Conservation (phyloP, 2,797 vertebrate genomes). For the Enteromius viviparus region DNA sequence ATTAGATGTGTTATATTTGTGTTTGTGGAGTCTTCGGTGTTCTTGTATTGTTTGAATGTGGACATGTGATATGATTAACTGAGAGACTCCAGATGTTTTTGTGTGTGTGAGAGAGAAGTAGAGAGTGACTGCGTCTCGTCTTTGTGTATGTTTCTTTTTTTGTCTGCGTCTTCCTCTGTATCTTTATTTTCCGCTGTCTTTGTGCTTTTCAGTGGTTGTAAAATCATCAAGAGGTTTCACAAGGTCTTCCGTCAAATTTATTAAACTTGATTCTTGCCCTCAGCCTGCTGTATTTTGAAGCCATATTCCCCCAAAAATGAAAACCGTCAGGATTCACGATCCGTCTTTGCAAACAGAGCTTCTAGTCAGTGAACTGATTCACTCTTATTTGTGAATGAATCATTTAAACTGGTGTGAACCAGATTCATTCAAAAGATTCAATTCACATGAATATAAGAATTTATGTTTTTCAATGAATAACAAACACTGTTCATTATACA, state of each 20-base stretch:
- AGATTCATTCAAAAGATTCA: neutral
- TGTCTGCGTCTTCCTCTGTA: slow-evolving; percentile 36
- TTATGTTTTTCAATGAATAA: neutral
- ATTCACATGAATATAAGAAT: neutral
- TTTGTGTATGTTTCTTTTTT: slow-evolving; percentile 30
- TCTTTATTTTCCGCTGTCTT: slow-evolving; percentile 27
- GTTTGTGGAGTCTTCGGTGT: slow-evolving; percentile 24
- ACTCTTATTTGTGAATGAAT: neutral
- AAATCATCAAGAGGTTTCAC: slow-evolving; percentile 62
- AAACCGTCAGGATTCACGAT: neutral
- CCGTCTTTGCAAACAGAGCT: no score
- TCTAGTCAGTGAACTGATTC: neutral
- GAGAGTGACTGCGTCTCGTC: slow-evolving; percentile 26
- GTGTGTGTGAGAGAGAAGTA: neutral
- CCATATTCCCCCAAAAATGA: neutral
- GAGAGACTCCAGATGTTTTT: slow-evolving; percentile 19
- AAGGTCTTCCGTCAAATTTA: slow-evolving; percentile 46
- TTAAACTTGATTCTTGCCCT: neutral
- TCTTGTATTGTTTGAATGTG: slow-evolving; percentile 44
- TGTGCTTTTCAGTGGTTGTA: slow-evolving; percentile 54
- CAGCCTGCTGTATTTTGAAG: neutral
- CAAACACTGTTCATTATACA: neutral
- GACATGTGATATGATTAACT: slow-evolving; percentile 1
- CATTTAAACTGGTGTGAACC: neutral
- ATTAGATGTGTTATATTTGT: slow-evolving; percentile 40